phyloP scores from a whole-genome alignment of 2,113 vertebrate species.

The Entosphenus tridentatus region DNA sequence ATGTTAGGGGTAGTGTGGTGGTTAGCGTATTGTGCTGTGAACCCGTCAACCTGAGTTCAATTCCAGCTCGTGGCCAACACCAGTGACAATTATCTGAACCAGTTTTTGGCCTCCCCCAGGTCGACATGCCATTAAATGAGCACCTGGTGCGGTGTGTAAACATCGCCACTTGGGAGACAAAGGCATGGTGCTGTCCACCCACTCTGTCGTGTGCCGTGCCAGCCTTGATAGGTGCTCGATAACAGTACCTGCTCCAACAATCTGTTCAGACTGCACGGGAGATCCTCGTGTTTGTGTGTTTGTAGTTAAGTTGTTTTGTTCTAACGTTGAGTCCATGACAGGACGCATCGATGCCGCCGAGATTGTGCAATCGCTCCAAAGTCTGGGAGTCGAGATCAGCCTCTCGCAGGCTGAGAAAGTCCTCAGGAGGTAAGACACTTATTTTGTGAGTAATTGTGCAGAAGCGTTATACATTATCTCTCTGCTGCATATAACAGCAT shows the following conservation, averaged over 20 bases:
- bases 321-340: conserved; percentile 15
- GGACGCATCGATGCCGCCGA: conserved; percentile 63
- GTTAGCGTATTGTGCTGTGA: no score
- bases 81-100: no score
- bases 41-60: no score
- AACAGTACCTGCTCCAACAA: no score
- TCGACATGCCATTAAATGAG: no score
- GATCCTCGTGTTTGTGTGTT: background rate
- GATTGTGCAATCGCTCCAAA: conserved; percentile 53
- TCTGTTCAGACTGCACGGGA: background rate
- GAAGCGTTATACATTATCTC: background rate
- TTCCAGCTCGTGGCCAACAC: no score
- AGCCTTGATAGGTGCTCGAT: background rate
- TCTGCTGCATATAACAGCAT: background rate
- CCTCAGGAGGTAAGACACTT: conserved; percentile 39
- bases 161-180: background rate
- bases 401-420: conserved; percentile 43
- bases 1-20: no score
- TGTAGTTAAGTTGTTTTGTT: conserved; percentile 12
- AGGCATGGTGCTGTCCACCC: background rate
- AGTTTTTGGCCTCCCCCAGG: no score
- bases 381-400: conserved; percentile 43
- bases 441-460: background rate
- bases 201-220: background rate
- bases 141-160: no score